Base-by-base conservation (phyloP, 2,797 vertebrate species). In the Pristis pectinata region DNA sequence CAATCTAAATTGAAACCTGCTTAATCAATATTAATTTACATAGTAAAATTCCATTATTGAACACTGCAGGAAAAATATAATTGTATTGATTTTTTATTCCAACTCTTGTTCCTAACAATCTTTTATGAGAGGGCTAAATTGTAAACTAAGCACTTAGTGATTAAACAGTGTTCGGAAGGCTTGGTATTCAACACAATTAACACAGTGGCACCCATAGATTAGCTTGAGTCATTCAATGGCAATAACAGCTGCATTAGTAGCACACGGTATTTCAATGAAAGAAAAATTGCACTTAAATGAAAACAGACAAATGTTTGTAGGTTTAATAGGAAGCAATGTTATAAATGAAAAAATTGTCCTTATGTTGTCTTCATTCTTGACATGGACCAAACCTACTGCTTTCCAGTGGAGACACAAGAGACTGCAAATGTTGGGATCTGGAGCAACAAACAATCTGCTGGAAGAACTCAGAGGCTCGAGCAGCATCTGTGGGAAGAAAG, bases 21-120 rank as follows among this genome's bases (percentile, higher is more conserved):
- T 83, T 30, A 83, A 85, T 85, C 83, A 34, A 85, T 85, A 56
- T 59, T 85, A 34, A 85, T 59, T 30, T 15, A 56, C 27, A 34
- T 59, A 44, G 53, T 85, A 30, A 85, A 56, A 59, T 11, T 85
- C 27, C 27, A 56, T 56, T 53, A 30, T 56, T 34, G 49, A 85
- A 85, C 49, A 85, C 53, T 85, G 49, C 27, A 85, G 30, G 30
- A 27, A 59, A 85, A 85, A 34, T 85, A 11, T 56, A 85, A 56
- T 85, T 85, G 49, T 85, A 85, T 34, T 56, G 82, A 85, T 85
- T 85, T 56, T 49, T 85, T 85, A 85, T 85, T 85, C 83, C 53
- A 85, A 34, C 49, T 59, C 83, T 85, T 85, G 53, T 85, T 30
- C 53, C 83, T 30, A 85, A 85, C 27, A 34, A 34, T 56, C 49